Base-by-base conservation (phyloP, 1,140 invertebrate genomes). In the Zelostemma sp. region DNA sequence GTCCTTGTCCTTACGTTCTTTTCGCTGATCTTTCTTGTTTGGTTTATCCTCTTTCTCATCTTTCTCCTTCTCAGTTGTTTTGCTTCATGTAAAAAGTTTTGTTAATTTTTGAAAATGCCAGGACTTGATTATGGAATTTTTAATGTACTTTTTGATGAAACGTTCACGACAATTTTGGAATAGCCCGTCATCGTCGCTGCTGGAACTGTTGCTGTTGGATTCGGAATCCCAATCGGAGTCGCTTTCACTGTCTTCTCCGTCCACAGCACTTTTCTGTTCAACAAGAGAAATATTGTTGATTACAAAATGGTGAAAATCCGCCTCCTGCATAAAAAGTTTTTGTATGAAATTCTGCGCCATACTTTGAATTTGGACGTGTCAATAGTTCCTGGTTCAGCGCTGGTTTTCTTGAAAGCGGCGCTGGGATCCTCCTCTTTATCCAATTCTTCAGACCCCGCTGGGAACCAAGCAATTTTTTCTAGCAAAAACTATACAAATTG, bases 201-300 rank as follows among this genome's bases (percentile, higher is more conserved):
- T 92, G 18, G 90, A 91, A 17, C 89, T 90, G 16, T 92, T 91
- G 31, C 91, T 92, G 21, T 93, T 93, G 9, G 92, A 91, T 73
- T 91, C 91, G 11, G 89, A 91, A n/a, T 92, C 94, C 95, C 95
- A 97, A 76, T 96, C 93, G 74, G 92, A 91, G 9, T 92, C 93
- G 75, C 93, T 92, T 33, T 94, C 93, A 31, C 92, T 88, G 12
- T 86, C 93, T 33, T 93, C 93, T 64, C 90, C 89, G 68, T 90
- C 89, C 17, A 71, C 43, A 4, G 59, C 56, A 41, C 73, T 62
- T 70, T 83, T 84, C 80, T 83, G 9, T 49, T 58, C 3, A n/a
- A n/a, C n/a, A n/a, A n/a, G n/a, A n/a, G 17, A 31, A 15, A 66
- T 48, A 31, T 3, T 25, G n/a, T n/a, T n/a, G n/a, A n/a, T n/a